phyloP scores from a whole-genome alignment of 2,113 vertebrate species.

The Lophius piscatorius region DNA sequence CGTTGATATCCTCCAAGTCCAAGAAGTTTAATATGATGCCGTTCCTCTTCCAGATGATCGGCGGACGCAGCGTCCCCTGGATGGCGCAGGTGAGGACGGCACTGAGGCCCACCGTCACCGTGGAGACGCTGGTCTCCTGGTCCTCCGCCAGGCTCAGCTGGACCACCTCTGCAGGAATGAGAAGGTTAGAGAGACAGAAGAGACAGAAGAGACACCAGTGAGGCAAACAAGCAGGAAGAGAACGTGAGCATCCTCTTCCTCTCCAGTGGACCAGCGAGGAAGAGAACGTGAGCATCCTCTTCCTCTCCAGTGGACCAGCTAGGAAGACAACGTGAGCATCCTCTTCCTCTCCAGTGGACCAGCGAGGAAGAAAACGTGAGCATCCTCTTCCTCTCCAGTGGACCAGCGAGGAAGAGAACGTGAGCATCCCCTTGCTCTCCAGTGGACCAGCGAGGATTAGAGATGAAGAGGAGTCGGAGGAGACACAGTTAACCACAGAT shows the following conservation, averaged over 20 bases:
- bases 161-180: constrained; percentile 86
- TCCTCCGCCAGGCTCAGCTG: constrained; percentile 87
- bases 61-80: constrained; percentile 87
- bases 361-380: constrained; percentile 41
- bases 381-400: constrained; percentile 42
- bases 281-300: too few relatives aligned
- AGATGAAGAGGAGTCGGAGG: constrained; percentile 52
- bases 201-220: not conserved
- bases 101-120: constrained; percentile 92
- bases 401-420: constrained; percentile 46
- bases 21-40: constrained; percentile 90
- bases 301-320: too few relatives aligned
- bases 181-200: not conserved
- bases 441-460: constrained; percentile 13
- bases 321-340: too few relatives aligned
- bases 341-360: constrained; percentile 39
- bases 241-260: too few relatives aligned
- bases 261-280: too few relatives aligned
- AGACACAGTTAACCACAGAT: constrained; percentile 61
- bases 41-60: constrained; percentile 94
- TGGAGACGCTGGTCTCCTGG: constrained; percentile 83
- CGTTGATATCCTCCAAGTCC: constrained; percentile 94
- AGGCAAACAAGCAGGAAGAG: constrained; percentile 1
- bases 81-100: constrained; percentile 88
- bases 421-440: constrained; percentile 49